These are phyloP conservation scores for Tragulus kanchil DNA, from an alignment of 2,113 vertebrate genomes.

Conservation along the genomic window DNA sequence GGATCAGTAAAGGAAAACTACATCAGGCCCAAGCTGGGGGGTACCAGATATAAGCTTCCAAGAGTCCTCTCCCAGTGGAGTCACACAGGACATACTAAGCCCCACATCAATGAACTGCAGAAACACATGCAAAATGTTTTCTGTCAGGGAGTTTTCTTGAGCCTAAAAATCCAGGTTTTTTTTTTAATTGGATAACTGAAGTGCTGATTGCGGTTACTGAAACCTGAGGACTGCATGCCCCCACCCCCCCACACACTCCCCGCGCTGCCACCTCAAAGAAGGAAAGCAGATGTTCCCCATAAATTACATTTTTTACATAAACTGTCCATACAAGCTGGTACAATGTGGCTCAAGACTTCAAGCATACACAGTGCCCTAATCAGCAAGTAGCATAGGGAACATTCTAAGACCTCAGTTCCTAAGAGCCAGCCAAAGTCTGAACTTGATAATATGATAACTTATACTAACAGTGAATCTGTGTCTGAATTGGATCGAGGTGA, in stretches of 20 bases:
- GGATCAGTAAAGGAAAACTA: neutral
- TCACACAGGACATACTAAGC: neutral
- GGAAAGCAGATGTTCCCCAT: conserved; percentile 19
- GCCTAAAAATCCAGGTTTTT: conserved; percentile 37
- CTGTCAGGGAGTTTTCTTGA: conserved; percentile 1
- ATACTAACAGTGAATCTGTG: conserved; percentile 27
- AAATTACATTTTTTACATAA: conserved; percentile 51
- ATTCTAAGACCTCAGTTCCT: conserved; percentile 26
- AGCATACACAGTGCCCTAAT: neutral
- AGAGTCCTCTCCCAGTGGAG: conserved; percentile 21
- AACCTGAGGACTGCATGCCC: neutral
- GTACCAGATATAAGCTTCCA: neutral
- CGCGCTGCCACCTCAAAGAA: neutral
- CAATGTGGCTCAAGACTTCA: neutral
- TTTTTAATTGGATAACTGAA: neutral
- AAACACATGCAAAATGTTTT: conserved; percentile 22
- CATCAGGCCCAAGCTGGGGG: neutral
- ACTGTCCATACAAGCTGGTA: neutral
- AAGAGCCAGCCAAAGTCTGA: neutral
- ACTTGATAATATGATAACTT: neutral
- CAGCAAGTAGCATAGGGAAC: neutral
- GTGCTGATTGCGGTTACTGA: conserved; percentile 23
- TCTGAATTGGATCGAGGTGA: conserved; percentile 42
- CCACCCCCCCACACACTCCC: neutral
- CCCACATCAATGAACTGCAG: neutral